Percentiles rank a stretch among this genome's conserved stretches.
Evolutionary conservation across 2,888 invertebrate genomes (phyloP).

Genomic region (Micropterix aruncella): DNA sequence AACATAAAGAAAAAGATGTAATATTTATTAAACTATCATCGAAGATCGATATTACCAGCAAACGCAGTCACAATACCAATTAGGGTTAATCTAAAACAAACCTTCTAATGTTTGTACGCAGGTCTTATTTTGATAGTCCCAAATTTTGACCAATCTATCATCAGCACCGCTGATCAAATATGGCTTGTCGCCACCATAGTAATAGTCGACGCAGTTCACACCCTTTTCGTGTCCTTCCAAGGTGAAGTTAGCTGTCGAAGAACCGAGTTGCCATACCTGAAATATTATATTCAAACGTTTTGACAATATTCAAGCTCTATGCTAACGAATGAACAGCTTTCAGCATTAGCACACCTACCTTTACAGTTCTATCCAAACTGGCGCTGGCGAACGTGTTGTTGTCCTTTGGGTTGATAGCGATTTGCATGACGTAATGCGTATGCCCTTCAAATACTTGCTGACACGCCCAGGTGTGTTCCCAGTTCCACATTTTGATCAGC

Average conservation of each 20-base stretch:
- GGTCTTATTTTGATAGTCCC: constrained; percentile 99
- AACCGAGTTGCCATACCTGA: constrained; percentile 94
- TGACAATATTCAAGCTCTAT: not conserved
- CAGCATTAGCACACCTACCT: constrained; percentile 36
- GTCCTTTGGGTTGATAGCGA: constrained; percentile 98
- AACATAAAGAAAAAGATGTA: not conserved
- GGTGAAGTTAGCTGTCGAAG: constrained; percentile 94
- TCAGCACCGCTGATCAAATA: constrained; percentile 98
- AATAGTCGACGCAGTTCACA: constrained; percentile 98
- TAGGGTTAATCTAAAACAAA: constrained; percentile 12
- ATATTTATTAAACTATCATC: not conserved
- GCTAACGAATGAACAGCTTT: not conserved
- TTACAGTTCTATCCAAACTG: constrained; percentile 94
- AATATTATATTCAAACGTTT: constrained; percentile 4
- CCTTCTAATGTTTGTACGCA: constrained; percentile 95
- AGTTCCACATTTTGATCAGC: constrained; percentile 98
- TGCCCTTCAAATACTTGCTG: constrained; percentile 99
- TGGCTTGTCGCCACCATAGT: constrained; percentile 97
- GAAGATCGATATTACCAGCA: not conserved
- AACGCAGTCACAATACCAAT: not conserved
- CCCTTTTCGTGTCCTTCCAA: constrained; percentile 97
- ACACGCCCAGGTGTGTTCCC: constrained; percentile 97
- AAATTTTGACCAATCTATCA: constrained; percentile 94
- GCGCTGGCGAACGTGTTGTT: constrained; percentile 99
- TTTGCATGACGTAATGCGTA: constrained; percentile 99